Evolutionary conservation across 2,113 vertebrate genomes (phyloP).

Genomic region (Phylloscopus whistleri): DNA sequence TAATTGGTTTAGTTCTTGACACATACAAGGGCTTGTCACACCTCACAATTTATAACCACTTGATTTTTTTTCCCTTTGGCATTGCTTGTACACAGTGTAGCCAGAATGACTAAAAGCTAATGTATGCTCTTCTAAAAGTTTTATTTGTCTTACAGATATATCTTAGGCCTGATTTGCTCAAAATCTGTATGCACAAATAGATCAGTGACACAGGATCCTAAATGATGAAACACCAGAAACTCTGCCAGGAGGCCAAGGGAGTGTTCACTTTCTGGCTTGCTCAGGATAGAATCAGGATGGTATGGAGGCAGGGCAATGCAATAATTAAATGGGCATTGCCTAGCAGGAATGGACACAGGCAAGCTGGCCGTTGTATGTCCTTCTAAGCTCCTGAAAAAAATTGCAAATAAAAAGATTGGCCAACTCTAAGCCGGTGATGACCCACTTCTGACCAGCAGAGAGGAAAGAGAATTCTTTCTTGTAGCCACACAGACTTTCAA

Average conservation of each 20-base stretch:
- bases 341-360: not conserved
- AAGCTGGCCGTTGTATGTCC: not conserved
- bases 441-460: not conserved
- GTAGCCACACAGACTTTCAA: not conserved
- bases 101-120: not conserved
- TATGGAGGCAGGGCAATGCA: not conserved
- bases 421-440: not conserved
- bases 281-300: not conserved
- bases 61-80: not conserved
- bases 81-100: not conserved
- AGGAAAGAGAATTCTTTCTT: not conserved
- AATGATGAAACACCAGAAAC: conserved; percentile 8
- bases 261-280: not conserved
- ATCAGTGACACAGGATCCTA: conserved; percentile 3
- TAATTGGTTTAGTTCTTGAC: not conserved
- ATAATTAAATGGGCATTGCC: not conserved
- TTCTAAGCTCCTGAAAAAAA: not conserved
- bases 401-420: not conserved
- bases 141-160: not conserved
- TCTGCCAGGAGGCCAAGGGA: not conserved
- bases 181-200: conserved; percentile 4
- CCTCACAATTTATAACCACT: not conserved
- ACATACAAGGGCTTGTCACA: not conserved
- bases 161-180: not conserved
- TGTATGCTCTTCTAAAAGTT: not conserved